These are phyloP conservation scores for Zosterops borbonicus DNA, from an alignment of 2,113 vertebrate genomes.

Conservation along the genomic window DNA sequence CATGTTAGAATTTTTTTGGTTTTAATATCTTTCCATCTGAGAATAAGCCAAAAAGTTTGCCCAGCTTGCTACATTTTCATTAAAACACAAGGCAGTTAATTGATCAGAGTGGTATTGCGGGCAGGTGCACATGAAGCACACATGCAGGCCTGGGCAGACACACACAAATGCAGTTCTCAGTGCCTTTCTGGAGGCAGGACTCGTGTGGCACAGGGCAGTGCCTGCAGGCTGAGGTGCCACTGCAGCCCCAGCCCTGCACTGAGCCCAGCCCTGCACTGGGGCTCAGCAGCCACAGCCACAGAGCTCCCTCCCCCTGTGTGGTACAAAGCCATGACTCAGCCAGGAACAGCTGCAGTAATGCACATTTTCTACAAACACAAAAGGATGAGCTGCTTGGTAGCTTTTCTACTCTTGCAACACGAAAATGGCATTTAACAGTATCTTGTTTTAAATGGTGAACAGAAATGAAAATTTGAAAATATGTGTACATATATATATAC, in stretches of 20 bases:
- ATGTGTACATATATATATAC: neutral
- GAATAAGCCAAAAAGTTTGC: constrained; percentile 18
- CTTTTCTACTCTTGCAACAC: constrained; percentile 40
- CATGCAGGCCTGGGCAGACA: neutral
- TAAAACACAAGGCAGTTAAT: neutral
- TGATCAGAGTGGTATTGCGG: neutral
- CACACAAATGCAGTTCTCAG: neutral
- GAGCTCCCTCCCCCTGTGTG: neutral
- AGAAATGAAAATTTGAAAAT: neutral
- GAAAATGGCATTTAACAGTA: constrained; percentile 33
- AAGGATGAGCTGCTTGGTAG: neutral
- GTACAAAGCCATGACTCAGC: constrained; percentile 3
- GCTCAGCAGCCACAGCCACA: neutral
- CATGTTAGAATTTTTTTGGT: constrained; percentile 39
- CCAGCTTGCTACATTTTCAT: neutral
- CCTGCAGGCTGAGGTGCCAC: neutral
- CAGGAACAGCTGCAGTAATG: constrained; percentile 3
- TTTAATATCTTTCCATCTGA: constrained; percentile 41
- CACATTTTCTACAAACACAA: neutral
- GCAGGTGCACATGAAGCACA: neutral
- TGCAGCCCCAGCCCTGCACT: neutral
- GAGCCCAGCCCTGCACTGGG: neutral
- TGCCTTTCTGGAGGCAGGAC: neutral
- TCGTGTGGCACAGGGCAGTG: neutral
- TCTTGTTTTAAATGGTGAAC: constrained; percentile 29